Conservation (phyloP, 2,797 vertebrate genomes). For the Lepus oiostolus region DNA sequence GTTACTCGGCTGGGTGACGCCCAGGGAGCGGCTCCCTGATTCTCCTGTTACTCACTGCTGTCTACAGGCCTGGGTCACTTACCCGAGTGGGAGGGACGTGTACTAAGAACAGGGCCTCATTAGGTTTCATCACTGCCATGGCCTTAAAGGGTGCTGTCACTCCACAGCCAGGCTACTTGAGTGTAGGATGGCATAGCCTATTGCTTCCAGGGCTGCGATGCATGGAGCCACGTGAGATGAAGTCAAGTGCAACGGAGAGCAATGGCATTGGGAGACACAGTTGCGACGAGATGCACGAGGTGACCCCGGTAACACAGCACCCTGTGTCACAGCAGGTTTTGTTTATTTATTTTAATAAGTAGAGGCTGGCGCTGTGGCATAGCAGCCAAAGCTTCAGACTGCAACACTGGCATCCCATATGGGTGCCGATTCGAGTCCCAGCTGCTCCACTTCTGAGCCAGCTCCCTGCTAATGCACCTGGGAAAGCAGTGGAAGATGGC, state of each 20-base stretch:
- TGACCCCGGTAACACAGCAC: too few relatives aligned
- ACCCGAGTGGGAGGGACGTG: too few relatives aligned
- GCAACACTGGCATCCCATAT: too few relatives aligned
- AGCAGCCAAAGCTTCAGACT: too few relatives aligned
- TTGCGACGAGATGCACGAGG: background rate
- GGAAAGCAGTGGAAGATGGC: too few relatives aligned
- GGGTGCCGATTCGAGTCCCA: too few relatives aligned
- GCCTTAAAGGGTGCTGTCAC: too few relatives aligned
- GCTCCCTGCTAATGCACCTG: too few relatives aligned
- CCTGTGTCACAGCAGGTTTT: background rate
- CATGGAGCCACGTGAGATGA: background rate
- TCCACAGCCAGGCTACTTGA: too few relatives aligned
- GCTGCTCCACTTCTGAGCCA: too few relatives aligned
- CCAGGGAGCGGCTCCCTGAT: background rate
- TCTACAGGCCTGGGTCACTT: background rate
- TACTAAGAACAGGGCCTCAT: background rate
- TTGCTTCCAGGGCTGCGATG: background rate
- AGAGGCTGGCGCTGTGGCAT: too few relatives aligned
- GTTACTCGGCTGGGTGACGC: background rate
- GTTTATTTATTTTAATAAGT: too few relatives aligned
- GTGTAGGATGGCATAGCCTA: background rate
- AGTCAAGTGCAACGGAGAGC: background rate
- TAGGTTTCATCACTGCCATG: background rate
- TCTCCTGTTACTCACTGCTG: accelerated
- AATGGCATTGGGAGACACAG: background rate